phyloP scores from a whole-genome alignment of 2,797 vertebrate species.

The Manis javanica region DNA sequence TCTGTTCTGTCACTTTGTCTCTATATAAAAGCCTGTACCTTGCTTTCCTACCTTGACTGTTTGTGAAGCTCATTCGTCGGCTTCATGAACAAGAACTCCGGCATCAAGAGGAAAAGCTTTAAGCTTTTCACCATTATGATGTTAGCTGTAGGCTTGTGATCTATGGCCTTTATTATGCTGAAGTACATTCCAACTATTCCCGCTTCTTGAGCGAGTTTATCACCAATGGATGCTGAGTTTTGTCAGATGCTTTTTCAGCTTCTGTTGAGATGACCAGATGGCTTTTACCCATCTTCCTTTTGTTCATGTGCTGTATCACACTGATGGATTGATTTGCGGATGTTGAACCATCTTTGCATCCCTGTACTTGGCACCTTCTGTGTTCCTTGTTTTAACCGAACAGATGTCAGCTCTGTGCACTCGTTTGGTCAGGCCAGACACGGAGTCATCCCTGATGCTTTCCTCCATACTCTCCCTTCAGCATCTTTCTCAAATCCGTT shows the following conservation, averaged over 20 bases:
- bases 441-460: not conserved
- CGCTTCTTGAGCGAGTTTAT: not conserved
- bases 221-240: not conserved
- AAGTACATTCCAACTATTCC: not conserved
- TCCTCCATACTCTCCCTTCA: not conserved
- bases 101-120: too few species aligned
- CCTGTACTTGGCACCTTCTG: not conserved
- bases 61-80: too few species aligned
- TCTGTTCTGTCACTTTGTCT: too few species aligned
- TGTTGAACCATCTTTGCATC: not conserved
- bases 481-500: not conserved
- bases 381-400: not conserved
- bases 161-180: not conserved
- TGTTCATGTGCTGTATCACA: not conserved
- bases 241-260: not conserved
- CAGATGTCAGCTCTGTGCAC: not conserved
- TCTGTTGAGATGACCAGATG: not conserved
- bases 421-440: not conserved
- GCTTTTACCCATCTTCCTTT: not conserved
- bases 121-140: not conserved
- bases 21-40: too few species aligned
- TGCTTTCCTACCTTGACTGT: too few species aligned
- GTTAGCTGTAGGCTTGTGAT: not conserved
- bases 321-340: not conserved
- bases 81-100: too few species aligned